Percentiles rank a stretch among this genome's conserved stretches.
Evolutionary conservation across 1,140 invertebrate species (phyloP).

Genomic region (Achroia grisella): DNA sequence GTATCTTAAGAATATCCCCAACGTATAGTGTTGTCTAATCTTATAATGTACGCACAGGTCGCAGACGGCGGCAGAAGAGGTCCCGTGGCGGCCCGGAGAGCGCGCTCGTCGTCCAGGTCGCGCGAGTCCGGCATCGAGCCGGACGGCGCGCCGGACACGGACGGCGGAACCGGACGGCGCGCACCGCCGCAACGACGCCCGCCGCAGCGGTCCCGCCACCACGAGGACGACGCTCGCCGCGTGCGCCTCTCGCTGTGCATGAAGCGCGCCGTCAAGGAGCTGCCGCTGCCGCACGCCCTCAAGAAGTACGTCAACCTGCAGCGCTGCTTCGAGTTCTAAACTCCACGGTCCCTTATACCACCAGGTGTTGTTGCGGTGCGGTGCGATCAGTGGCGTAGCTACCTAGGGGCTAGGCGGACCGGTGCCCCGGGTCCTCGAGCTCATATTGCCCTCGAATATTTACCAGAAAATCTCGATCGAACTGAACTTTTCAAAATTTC

Average conservation of each 20-base stretch:
- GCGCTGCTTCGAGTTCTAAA: slow-evolving; percentile 42
- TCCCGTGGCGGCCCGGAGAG: neutral
- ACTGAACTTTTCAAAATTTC: too few species aligned
- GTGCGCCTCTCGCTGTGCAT: slow-evolving; percentile 41
- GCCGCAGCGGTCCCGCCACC: neutral
- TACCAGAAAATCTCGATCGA: too few species aligned
- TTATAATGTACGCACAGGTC: too few species aligned
- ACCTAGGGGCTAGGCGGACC: too few species aligned
- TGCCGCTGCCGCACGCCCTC: slow-evolving; percentile 46
- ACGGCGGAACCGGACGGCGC: too few species aligned
- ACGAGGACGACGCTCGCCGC: slow-evolving; percentile 25
- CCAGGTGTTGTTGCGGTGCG: too few species aligned
- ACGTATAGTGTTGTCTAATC: too few species aligned
- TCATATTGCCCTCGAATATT: too few species aligned
- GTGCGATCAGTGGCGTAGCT: too few species aligned
- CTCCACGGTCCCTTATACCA: neutral
- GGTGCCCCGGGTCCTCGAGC: too few species aligned
- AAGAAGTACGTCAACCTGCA: slow-evolving; percentile 50
- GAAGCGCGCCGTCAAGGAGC: slow-evolving; percentile 38
- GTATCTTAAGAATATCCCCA: too few species aligned
- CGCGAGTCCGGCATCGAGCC: neutral
- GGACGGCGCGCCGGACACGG: too few species aligned
- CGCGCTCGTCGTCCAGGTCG: neutral
- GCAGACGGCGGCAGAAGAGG: slow-evolving; percentile 11
- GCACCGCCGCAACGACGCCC: neutral